A percentile compares a stretch with the other conserved stretches of the same genome.
phyloP scores from a whole-genome alignment of 2,113 vertebrate genomes.

The Procavia capensis region DNA sequence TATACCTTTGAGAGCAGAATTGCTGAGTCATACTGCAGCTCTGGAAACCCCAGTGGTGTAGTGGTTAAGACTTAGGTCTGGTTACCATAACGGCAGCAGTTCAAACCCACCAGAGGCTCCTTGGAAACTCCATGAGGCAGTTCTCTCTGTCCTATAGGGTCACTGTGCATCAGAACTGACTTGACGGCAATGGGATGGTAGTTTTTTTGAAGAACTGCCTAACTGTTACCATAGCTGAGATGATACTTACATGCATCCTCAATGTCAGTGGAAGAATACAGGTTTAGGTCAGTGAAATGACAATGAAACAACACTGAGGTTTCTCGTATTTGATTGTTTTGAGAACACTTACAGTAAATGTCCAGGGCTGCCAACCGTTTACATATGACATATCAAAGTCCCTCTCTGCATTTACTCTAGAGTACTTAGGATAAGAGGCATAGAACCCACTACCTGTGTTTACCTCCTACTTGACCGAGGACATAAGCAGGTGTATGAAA shows the following conservation, averaged over 20 bases:
- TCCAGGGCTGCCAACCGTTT: not conserved
- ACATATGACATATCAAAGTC: not conserved
- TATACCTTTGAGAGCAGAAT: not conserved
- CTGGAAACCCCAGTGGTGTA: no score
- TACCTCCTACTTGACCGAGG: not conserved
- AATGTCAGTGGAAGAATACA: slow-evolving; percentile 6
- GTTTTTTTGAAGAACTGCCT: not conserved
- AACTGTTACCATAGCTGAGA: not conserved
- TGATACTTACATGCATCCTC: not conserved
- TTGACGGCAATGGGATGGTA: no score
- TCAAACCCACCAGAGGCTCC: no score
- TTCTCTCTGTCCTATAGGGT: no score
- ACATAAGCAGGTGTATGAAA: not conserved
- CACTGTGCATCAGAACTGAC: no score
- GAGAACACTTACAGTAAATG: not conserved
- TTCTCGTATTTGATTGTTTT: not conserved
- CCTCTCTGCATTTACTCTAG: not conserved
- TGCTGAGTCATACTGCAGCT: no score
- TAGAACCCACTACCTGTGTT: not conserved
- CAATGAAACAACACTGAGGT: not conserved
- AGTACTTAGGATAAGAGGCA: not conserved
- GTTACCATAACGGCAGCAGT: no score
- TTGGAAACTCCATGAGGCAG: no score
- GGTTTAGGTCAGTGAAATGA: not conserved
- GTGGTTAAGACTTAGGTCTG: no score